These are phyloP conservation scores for Syrmaticus mikado DNA, from an alignment of 2,113 vertebrate genomes.

Conservation along the genomic window DNA sequence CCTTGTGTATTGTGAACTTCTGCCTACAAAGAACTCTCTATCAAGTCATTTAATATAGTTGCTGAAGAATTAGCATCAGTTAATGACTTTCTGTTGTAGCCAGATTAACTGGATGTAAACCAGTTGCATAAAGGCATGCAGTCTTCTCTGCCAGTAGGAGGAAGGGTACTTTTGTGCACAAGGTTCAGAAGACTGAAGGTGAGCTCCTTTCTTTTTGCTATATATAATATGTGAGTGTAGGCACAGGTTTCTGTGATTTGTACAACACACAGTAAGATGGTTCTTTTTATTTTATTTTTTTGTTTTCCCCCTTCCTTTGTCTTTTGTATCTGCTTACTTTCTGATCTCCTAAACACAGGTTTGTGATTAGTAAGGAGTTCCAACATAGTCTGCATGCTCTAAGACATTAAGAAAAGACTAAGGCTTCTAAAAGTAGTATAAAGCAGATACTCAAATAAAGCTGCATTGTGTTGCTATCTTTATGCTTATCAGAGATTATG, in stretches of 20 bases:
- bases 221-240: neutral
- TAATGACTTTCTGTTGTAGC: neutral
- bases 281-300: neutral
- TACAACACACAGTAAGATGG: neutral
- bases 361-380: neutral
- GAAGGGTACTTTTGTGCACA: neutral
- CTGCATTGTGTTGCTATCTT: rapidly evolving
- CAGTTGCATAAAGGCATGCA: neutral
- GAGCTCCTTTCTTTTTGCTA: neutral
- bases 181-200: neutral
- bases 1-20: neutral
- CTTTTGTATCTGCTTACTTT: neutral
- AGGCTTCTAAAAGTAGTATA: neutral
- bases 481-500: neutral
- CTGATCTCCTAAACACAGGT: neutral
- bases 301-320: rapidly evolving
- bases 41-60: neutral
- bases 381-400: neutral
- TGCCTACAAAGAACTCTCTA: neutral
- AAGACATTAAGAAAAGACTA: neutral
- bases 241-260: neutral
- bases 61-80: neutral
- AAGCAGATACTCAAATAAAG: neutral
- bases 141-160: neutral
- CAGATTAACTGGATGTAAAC: neutral